These are phyloP conservation scores for Apoderus coryli DNA, from an alignment of 2,888 invertebrate species.

Conservation along the genomic window DNA sequence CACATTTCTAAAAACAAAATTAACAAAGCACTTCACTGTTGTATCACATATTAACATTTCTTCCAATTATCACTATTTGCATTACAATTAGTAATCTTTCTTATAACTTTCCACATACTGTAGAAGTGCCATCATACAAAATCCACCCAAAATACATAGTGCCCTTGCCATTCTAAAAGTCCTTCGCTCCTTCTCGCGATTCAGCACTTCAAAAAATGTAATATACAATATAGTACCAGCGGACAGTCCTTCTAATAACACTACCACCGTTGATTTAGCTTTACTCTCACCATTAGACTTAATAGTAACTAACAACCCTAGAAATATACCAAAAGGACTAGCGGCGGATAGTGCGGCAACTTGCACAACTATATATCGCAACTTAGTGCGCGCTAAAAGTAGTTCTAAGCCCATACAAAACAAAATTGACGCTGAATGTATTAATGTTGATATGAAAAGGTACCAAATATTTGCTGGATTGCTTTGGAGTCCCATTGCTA, in stretches of 20 bases:
- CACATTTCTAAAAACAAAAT: too few relatives aligned
- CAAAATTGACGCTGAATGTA: conserved; percentile 38
- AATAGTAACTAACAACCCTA: conserved; percentile 34
- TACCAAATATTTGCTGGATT: conserved; percentile 36
- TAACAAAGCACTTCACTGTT: too few relatives aligned
- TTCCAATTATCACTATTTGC: too few relatives aligned
- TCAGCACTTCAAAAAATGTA: conserved; percentile 38
- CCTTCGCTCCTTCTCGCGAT: conserved; percentile 31
- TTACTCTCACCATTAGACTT: conserved; percentile 27
- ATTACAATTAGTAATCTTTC: too few relatives aligned
- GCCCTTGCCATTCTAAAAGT: conserved; percentile 28
- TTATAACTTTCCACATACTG: conserved; percentile 23
- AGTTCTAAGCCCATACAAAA: conserved; percentile 40
- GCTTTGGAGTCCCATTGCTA: conserved; percentile 37
- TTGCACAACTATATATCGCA: conserved; percentile 30
- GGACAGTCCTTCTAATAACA: conserved; percentile 34
- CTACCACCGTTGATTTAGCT: conserved; percentile 31
- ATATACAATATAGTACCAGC: conserved; percentile 38
- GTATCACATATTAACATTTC: too few relatives aligned
- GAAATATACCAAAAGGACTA: conserved; percentile 35
- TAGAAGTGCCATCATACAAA: conserved; percentile 29
- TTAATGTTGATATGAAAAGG: conserved; percentile 36
- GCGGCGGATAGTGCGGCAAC: conserved; percentile 35
- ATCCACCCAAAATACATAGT: conserved; percentile 29
- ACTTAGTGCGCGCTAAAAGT: conserved; percentile 31